Base-by-base conservation (phyloP, 2,888 invertebrate genomes). In the Metallyticus violacea region DNA sequence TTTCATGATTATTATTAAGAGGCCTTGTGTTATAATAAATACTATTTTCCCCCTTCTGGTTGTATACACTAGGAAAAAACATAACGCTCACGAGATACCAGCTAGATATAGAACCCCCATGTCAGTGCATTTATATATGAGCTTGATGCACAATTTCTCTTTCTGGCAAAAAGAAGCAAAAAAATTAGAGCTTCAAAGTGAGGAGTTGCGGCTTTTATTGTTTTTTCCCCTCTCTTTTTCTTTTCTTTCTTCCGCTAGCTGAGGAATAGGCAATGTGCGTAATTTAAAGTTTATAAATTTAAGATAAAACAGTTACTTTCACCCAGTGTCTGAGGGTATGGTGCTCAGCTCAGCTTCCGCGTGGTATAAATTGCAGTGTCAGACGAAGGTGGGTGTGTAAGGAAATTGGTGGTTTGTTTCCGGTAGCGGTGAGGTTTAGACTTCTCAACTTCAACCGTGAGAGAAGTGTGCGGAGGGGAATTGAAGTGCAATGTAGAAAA, bases 231-330 rank as follows among this genome's bases (percentile, higher is more conserved):
- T 40, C 22, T 30, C 25, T 78, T 40, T 79, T 77, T 26, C n/a
- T 22, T 27, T 30, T 27, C 76, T 40, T 62, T 25, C 62, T 26
- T 79, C 40, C 62, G 25, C 28, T 6, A 28, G 79, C 78, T 27
- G n/a, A 27, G 26, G 82, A 76, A 76, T 15, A 76, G 82, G 40
- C 79, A 22, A 26, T 81, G 85, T 83, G 85, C 86, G 86, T 88
- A 88, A 88, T 88, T 88, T 88, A 86, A 87, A 88, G 85, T 88
- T 88, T 87, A 88, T 87, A 88, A 88, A 88, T 88, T 83, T 88
- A 87, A 85, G 86, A 88, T 88, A 85, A 87, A 87, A 88, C 85
- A 85, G 86, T 88, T 88, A 86, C 77, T 85, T n/a, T n/a, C n/a
- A n/a, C n/a, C n/a, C n/a, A n/a, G 40, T 62, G 40, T 62, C 40